Base-by-base conservation (phyloP, 2,888 invertebrate genomes). In the Autographa pulchrina region DNA sequence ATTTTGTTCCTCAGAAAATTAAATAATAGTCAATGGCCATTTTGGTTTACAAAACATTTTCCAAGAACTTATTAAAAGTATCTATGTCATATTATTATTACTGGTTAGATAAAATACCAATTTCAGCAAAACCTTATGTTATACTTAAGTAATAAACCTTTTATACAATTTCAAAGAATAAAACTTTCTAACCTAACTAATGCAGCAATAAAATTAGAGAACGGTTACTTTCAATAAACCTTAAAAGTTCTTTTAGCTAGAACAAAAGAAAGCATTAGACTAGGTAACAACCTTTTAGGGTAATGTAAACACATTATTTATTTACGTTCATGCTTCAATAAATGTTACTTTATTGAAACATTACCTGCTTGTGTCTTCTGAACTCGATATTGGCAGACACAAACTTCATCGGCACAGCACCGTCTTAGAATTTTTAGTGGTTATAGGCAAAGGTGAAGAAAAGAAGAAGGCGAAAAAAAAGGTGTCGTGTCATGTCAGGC, bases 261-360 rank as follows among this genome's bases (percentile, higher is more conserved):
- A 48, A 48, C 48, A 48, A 16, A 48, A 48, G n/a, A 48, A 48
- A 48, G n/a, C 48, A 48, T 48, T 48, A 48, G 16, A 16, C 48
- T 48, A 48, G n/a, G n/a, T 48, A 48, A 48, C 16, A 48, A 48
- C 48, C 48, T 48, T 48, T 48, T 48, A 48, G 48, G 48, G 48
- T 48, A 48, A 48, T 48, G 48, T 48, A 48, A 48, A 48, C 48
- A 2, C 48, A 48, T 48, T 48, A 48, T n/a, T 48, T 48, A 48
- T 48, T 48, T 48, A 48, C n/a, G 16, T 48, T 48, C n/a, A 48
- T 48, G 48, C n/a, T 48, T 48, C 48, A 48, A 48, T 48, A 48
- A 48, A 48, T 7, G n/a, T 48, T 7, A n/a, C n/a, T n/a, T 48
- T 48, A n/a, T 48, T n/a, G 16, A 48, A n/a, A 48, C 48, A 48